Evolutionary conservation across 2,888 invertebrate genomes (phyloP).

Genomic region (Geotrupes spiniger): DNA sequence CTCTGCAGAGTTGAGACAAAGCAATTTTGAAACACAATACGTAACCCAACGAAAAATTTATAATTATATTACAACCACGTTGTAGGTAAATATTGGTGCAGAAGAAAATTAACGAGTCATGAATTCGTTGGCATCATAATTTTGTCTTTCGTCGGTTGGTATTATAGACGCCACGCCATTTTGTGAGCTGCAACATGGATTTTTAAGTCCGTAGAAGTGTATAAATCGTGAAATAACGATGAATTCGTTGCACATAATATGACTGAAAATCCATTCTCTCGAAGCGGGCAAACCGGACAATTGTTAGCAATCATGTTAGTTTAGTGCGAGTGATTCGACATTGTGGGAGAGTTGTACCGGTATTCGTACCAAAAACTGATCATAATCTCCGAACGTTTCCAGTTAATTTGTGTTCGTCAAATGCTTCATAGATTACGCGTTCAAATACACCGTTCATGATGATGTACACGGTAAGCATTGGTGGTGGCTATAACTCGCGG

Average conservation of each 20-base stretch:
- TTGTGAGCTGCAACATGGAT: slow-evolving; percentile 33
- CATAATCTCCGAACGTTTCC: slow-evolving; percentile 7
- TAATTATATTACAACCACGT: no score
- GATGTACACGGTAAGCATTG: slow-evolving; percentile 45
- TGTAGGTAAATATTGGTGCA: no score
- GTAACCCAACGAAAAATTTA: no score
- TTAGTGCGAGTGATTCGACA: background rate
- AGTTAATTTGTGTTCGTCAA: slow-evolving; percentile 15
- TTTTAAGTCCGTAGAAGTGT: slow-evolving; percentile 14
- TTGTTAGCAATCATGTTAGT: no score
- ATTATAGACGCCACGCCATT: slow-evolving; percentile 42
- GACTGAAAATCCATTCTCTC: slow-evolving; percentile 6
- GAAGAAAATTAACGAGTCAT: no score
- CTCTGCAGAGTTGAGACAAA: no score
- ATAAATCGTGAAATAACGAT: slow-evolving; percentile 14
- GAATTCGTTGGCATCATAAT: no score
- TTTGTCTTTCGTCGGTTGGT: background rate
- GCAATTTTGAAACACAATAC: no score
- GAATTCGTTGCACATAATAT: slow-evolving; percentile 10
- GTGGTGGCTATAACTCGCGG: background rate
- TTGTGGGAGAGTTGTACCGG: slow-evolving; percentile 19
- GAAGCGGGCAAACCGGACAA: no score
- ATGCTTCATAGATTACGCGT: slow-evolving; percentile 11
- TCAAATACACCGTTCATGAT: slow-evolving; percentile 32
- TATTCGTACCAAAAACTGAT: slow-evolving; percentile 12